Evolutionary conservation across 2,888 invertebrate species (phyloP), one percentile per base, ranked within the genome.

Genomic region (Physocephala rufipes): DNA sequence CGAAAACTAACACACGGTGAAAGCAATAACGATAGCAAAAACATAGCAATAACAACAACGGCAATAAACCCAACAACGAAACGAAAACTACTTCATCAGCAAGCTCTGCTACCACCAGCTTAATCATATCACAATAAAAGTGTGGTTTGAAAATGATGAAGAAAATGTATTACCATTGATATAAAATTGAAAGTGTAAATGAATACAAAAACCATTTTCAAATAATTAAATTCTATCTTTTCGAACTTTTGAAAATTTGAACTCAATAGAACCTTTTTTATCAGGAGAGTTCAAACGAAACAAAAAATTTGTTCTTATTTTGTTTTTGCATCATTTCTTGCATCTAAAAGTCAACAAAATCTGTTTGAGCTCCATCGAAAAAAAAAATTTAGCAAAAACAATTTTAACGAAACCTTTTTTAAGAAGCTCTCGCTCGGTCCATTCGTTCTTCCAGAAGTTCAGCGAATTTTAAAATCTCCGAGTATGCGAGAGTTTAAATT

Each of bases 31-130:
- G 72, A 43, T n/a, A 49, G 66, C 71, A 70, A 24, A 76, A 66
- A 67, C 74, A 71, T 61, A 73, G 74, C 70, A 71, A 49, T 71
- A 69, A 61, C 69, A 19, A 71, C 71, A 73, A 72, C 71, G 72
- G 69, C 67, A 78, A 67, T 65, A 71, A 76, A 70, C 72, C 19
- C 71, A 73, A 70, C 67, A 78, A 67, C 67, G 70, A 76, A 70
- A 73, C 19, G 24, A 58, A 58, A 19, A 58, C 9, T 36, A 36
- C 36, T 36, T 36, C 36, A 36, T 36, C 36, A 36, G 36, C n/a
- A 58, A 19, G 24, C 19, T 58, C 2, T 7, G 24, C 59, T 59
- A 28, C 4, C 1, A 59, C 16, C 59, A 59, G 59, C 24, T 26
- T 24, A 53, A 19, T 19, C 24, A 2, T 28, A 59, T 72, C 74